These are phyloP conservation scores for Hydrotaea cyrtoneurina DNA, from an alignment of 2,888 invertebrate species.

Conservation along the genomic window DNA sequence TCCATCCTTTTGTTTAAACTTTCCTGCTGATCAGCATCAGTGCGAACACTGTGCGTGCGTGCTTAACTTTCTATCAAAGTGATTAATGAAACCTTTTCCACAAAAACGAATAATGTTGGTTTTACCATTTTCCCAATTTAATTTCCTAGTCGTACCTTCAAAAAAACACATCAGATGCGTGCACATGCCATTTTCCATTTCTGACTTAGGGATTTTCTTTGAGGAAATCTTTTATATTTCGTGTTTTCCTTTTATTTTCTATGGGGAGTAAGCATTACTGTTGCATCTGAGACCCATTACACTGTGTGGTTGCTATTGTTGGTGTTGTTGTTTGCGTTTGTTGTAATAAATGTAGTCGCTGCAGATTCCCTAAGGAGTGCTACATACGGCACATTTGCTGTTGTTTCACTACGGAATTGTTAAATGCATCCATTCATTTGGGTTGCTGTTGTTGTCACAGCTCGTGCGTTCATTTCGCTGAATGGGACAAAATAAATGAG, in stretches of 20 bases:
- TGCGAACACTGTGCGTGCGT: constrained; percentile 38
- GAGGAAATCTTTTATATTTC: not conserved
- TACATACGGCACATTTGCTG: constrained; percentile 1
- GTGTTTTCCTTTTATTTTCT: not conserved
- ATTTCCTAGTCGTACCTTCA: constrained; percentile 8
- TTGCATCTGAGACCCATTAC: constrained; percentile 47
- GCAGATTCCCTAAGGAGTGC: constrained; percentile 54
- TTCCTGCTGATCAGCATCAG: constrained; percentile 5
- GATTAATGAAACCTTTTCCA: constrained; percentile 60
- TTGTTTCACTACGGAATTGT: not conserved
- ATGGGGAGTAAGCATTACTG: not conserved
- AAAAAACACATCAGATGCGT: constrained; percentile 23
- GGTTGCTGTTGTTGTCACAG: not conserved
- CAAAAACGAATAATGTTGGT: constrained; percentile 26
- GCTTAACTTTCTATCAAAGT: constrained; percentile 47
- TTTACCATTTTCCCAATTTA: constrained; percentile 27
- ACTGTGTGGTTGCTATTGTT: not conserved
- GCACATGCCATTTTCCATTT: not conserved
- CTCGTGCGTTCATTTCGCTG: not conserved
- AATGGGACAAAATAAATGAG: constrained; percentile 15
- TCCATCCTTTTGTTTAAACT: constrained; percentile 12
- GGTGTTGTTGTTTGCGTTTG: not conserved
- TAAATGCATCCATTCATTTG: constrained; percentile 50
- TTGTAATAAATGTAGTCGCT: constrained; percentile 43
- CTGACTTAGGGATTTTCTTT: constrained; percentile 8